Conservation (phyloP, 2,113 vertebrate genomes). For the Numida meleagris region DNA sequence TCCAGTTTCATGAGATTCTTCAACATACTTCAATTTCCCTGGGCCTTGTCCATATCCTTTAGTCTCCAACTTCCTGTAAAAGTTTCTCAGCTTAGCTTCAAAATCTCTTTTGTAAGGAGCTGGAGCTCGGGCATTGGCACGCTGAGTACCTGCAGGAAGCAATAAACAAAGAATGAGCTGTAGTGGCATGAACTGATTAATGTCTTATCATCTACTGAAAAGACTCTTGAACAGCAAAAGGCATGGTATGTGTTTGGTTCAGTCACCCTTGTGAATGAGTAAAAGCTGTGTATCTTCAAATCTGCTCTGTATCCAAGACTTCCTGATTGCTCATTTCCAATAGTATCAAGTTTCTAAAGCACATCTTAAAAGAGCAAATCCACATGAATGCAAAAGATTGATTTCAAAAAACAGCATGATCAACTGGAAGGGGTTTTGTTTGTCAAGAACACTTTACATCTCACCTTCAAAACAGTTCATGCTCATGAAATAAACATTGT, state of each 20-base stretch:
- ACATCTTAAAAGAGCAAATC: background rate
- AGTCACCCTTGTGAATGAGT: background rate
- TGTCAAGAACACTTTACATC: background rate
- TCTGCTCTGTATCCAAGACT: background rate
- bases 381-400: background rate
- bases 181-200: background rate
- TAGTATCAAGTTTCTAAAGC: background rate
- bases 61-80: conserved; percentile 97
- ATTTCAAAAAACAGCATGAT: background rate
- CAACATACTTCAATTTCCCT: conserved; percentile 94
- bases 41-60: conserved; percentile 99
- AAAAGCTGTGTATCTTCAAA: background rate
- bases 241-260: background rate
- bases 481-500: background rate
- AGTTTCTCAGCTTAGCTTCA: conserved; percentile 98
- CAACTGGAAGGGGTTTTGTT: background rate
- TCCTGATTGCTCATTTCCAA: background rate
- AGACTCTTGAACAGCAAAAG: background rate
- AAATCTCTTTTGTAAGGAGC: conserved; percentile 98
- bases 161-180: background rate
- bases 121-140: conserved; percentile 95
- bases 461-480: background rate
- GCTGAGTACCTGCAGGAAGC: conserved; percentile 87
- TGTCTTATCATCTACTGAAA: background rate
- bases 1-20: background rate